Evolutionary conservation across 2,888 invertebrate species (phyloP), one percentile per base, ranked within the genome.

Genomic region (Stenchaetothrips biformis): DNA sequence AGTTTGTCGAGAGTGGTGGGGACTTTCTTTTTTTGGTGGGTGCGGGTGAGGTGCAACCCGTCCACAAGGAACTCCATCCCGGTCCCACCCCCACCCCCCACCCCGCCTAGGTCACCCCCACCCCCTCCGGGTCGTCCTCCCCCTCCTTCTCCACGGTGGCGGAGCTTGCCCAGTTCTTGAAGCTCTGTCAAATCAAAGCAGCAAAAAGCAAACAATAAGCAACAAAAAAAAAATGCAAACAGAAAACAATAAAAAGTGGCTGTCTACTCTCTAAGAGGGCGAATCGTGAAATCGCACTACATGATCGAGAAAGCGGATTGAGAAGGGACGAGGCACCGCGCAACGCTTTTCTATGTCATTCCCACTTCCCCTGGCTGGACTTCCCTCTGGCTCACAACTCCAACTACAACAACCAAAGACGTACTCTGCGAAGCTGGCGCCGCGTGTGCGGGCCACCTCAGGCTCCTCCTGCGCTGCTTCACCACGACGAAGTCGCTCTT

Each of bases 1-100:
- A 93, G 88, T 88, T 92, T 92, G 86, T 94, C 93, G 25, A 74
- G 67, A 74, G 67, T 74, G 25, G 67, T 74, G 67, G 67, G 67
- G 86, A 93, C 88, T 84, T 92, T 91, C 86, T 93, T 87, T 81
- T 85, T 83, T 21, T 85, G 84, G 82, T 86, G 86, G 77, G 84
- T 85, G 74, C 82, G 82, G 77, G 67, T 74, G 67, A 74, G 67
- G 67, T 74, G 67, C 67, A 85, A 83, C n/a, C 85, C 84, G 81
- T 85, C 85, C 80, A 84, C 85, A 81, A 85, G 81, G 83, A 85
- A 82, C 82, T 85, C 85, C 84, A 84, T 83, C 82, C 85, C 82
- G 84, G 84, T 83, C 82, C 67, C 62, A 21, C 37, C 74, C 25
- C 48, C 53, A 37, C 67, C 85, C 81, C 84, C 84, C 79, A 49